These are phyloP conservation scores for Nephila pilipes DNA, from an alignment of 1,140 invertebrate genomes.

Conservation along the genomic window DNA sequence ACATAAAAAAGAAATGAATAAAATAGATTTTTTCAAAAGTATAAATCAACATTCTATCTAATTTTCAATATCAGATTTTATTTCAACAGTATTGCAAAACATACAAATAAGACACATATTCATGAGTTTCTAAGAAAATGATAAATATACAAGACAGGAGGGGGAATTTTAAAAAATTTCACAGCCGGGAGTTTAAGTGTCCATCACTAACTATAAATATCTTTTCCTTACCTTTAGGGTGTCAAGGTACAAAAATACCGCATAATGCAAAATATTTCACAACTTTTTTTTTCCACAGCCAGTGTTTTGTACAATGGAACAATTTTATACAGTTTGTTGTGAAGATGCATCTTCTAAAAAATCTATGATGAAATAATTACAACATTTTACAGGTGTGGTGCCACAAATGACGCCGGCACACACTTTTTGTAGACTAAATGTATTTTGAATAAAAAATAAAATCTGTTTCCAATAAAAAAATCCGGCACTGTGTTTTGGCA, in stretches of 20 bases:
- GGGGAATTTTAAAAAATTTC: constrained; percentile 17
- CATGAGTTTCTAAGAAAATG: constrained; percentile 56
- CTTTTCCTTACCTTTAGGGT: constrained; percentile 14
- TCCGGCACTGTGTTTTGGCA: constrained; percentile 68
- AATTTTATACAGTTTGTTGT: constrained; percentile 59
- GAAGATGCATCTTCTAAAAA: constrained; percentile 1
- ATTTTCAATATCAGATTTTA: constrained; percentile 36
- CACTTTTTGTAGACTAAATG: constrained; percentile 11
- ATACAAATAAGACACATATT: constrained; percentile 67
- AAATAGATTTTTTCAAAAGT: too few species aligned
- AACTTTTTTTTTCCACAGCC: constrained; percentile 65
- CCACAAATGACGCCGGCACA: not conserved
- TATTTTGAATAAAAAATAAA: constrained; percentile 59
- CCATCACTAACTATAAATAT: constrained; percentile 55
- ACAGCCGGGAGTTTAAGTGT: not conserved
- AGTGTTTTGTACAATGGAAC: constrained; percentile 72
- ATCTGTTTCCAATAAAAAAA: constrained; percentile 56
- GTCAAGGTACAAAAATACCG: constrained; percentile 75
- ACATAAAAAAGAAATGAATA: too few species aligned
- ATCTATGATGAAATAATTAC: constrained; percentile 52
- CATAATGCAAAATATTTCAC: constrained; percentile 76
- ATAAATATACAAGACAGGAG: constrained; percentile 65
- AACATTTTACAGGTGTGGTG: constrained; percentile 13
- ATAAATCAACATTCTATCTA: too few species aligned
- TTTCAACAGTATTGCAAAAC: constrained; percentile 72